These are phyloP conservation scores for Apodemia mormo DNA, from an alignment of 2,888 invertebrate genomes.

Conservation along the genomic window DNA sequence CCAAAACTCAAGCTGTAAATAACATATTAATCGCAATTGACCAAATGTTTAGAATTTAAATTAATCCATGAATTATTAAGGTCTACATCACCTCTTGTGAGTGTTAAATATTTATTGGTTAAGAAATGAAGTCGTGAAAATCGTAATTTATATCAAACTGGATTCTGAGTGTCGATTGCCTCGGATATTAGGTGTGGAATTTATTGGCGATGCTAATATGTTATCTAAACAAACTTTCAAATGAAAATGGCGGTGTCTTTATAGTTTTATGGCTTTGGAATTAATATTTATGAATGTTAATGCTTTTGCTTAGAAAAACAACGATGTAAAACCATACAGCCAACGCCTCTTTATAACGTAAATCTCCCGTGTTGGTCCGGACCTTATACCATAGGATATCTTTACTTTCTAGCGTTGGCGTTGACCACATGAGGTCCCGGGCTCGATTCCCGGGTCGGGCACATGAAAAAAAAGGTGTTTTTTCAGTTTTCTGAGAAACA, in stretches of 20 bases:
- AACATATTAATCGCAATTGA: conserved; percentile 1
- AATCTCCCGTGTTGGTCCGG: too few species aligned
- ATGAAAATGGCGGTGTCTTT: neutral
- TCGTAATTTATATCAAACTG: conserved; percentile 7
- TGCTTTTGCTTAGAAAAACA: too few species aligned
- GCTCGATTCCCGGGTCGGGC: too few species aligned
- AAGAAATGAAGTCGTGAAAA: conserved; percentile 9
- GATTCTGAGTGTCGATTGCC: neutral
- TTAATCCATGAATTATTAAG: conserved; percentile 7
- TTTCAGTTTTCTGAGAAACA: too few species aligned
- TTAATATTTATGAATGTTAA: neutral
- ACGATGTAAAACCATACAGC: too few species aligned
- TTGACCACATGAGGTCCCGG: too few species aligned
- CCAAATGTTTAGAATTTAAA: conserved; percentile 6
- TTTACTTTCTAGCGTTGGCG: too few species aligned
- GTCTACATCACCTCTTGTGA: neutral
- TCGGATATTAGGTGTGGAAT: neutral
- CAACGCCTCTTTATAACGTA: too few species aligned
- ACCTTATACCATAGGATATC: too few species aligned
- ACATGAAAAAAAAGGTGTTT: too few species aligned
- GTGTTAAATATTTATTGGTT: conserved; percentile 1
- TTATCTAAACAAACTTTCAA: conserved; percentile 1
- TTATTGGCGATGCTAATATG: neutral
- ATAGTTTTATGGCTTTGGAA: neutral
- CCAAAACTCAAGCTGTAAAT: neutral